phyloP scores from a whole-genome alignment of 92 coral and sea anemone species.

The Desmophyllum pertusum region DNA sequence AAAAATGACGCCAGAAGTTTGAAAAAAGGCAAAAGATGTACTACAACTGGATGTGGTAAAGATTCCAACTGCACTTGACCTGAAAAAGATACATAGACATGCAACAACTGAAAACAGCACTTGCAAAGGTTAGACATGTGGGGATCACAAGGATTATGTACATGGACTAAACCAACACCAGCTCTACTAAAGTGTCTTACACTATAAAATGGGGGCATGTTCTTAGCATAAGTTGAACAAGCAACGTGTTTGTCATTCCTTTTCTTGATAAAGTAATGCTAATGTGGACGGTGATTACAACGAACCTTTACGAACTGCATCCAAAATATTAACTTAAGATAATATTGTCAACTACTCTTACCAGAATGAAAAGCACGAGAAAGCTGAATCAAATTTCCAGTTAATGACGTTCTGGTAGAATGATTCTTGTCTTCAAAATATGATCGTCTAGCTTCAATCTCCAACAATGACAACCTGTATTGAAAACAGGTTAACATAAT shows the following conservation, averaged over 20 bases:
- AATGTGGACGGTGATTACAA: neutral
- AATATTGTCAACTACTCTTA: neutral
- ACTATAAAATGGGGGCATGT: neutral
- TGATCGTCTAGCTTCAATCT: slow-evolving; percentile 1
- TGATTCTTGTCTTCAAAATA: neutral
- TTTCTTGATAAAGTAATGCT: neutral
- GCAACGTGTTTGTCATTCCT: neutral
- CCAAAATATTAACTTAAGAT: too few species aligned
- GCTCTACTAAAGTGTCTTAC: neutral
- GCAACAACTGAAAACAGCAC: neutral
- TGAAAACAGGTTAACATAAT: neutral
- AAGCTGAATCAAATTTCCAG: slow-evolving; percentile 30
- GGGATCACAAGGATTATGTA: neutral
- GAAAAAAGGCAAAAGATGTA: slow-evolving; percentile 86
- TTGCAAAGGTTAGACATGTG: neutral
- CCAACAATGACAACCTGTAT: slow-evolving; percentile 25
- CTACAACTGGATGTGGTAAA: slow-evolving; percentile 82
- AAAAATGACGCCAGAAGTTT: slow-evolving; percentile 52
- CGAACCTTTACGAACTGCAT: neutral
- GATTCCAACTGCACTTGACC: slow-evolving; percentile 72
- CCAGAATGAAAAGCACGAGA: slow-evolving; percentile 35
- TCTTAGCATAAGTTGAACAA: neutral
- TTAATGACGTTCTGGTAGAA: neutral
- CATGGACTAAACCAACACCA: neutral
- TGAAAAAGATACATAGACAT: neutral